Evolutionary conservation across 1,140 invertebrate species (phyloP).

Genomic region (Drosophila bocqueti): DNA sequence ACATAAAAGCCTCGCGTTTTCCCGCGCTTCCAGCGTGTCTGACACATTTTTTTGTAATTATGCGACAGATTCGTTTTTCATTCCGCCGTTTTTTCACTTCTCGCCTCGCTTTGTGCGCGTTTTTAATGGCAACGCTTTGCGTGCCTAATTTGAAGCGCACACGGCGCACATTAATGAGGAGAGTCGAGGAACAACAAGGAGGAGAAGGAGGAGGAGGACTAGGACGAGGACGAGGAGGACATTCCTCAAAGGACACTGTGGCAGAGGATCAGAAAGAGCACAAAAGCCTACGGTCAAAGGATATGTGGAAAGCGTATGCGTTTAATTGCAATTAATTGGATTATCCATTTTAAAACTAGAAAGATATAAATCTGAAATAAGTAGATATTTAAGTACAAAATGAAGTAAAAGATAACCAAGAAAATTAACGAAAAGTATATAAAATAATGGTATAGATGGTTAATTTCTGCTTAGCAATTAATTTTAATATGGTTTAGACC

Average conservation of each 20-base stretch:
- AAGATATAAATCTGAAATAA: too few relatives aligned
- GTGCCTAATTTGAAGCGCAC: slow-evolving; percentile 76
- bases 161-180: slow-evolving; percentile 77
- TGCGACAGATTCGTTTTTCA: slow-evolving; percentile 73
- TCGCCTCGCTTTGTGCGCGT: slow-evolving; percentile 48
- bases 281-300: neutral
- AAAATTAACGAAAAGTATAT: too few relatives aligned
- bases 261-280: neutral
- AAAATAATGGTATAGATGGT: too few relatives aligned
- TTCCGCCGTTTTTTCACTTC: slow-evolving; percentile 12
- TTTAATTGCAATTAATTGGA: neutral
- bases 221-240: neutral
- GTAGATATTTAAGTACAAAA: too few relatives aligned
- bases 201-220: too few relatives aligned
- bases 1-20: slow-evolving; percentile 68
- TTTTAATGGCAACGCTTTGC: slow-evolving; percentile 76
- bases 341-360: too few relatives aligned
- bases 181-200: slow-evolving; percentile 1
- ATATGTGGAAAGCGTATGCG: neutral
- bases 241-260: slow-evolving; percentile 13
- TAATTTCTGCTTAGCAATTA: too few relatives aligned
- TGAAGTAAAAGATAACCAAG: too few relatives aligned
- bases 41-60: slow-evolving; percentile 77
- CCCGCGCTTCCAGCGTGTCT: slow-evolving; percentile 40
- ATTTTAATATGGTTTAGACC: too few relatives aligned